These are phyloP conservation scores for Sesia apiformis DNA, from an alignment of 2,888 invertebrate genomes.

Conservation along the genomic window DNA sequence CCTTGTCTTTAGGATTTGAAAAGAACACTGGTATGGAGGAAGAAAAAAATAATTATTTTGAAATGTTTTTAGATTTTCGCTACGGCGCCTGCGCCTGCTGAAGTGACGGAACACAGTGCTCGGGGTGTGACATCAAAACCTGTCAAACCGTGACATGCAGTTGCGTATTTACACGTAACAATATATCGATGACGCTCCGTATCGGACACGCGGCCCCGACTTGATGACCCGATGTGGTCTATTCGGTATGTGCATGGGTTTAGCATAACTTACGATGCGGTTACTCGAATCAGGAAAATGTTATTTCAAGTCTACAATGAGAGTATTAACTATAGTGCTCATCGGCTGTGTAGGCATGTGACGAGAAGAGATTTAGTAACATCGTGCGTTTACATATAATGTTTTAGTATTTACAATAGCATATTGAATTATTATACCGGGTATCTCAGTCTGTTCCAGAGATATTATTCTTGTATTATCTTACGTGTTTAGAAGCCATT, in stretches of 20 bases:
- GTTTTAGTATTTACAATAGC: conserved; percentile 70
- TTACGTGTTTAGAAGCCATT: conserved; percentile 55
- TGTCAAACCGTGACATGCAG: conserved; percentile 74
- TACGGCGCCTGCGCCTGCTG: conserved; percentile 62
- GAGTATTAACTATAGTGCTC: conserved; percentile 70
- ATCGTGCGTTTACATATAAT: conserved; percentile 60
- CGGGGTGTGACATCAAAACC: conserved; percentile 70
- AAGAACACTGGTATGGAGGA: no score
- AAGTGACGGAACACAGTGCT: conserved; percentile 72
- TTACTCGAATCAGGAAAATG: conserved; percentile 69
- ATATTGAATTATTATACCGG: conserved; percentile 22
- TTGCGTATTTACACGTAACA: conserved; percentile 66
- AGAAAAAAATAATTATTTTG: no score
- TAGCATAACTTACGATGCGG: conserved; percentile 73
- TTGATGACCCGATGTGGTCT: conserved; percentile 45
- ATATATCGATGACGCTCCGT: conserved; percentile 33
- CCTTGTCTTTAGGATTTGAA: no score
- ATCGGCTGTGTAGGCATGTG: conserved; percentile 74
- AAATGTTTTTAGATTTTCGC: neutral
- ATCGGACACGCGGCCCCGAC: conserved; percentile 30
- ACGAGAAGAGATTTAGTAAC: conserved; percentile 73
- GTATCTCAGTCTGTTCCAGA: conserved; percentile 48
- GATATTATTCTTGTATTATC: conserved; percentile 26
- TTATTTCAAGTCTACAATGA: conserved; percentile 72
- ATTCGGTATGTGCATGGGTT: conserved; percentile 69